Evolutionary conservation across 2,888 invertebrate species (phyloP).

Genomic region (Heteromyza rotundicornis): DNA sequence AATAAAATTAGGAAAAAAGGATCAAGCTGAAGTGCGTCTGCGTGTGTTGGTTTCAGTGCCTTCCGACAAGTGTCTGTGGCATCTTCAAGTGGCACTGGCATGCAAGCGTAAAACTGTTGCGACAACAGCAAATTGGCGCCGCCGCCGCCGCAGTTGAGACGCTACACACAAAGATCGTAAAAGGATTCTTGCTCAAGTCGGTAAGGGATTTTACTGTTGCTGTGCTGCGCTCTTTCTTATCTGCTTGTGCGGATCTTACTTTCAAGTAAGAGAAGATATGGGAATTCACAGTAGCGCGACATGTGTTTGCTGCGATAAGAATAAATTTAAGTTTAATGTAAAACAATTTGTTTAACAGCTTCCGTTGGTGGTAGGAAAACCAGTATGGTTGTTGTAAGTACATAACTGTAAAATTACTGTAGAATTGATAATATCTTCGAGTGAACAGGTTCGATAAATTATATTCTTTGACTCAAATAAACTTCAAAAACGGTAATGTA

Average conservation of each 20-base stretch:
- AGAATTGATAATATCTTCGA: too few relatives aligned
- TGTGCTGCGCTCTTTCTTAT: constrained; percentile 12
- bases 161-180: not conserved
- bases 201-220: not conserved
- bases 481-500: too few relatives aligned
- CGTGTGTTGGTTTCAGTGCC: not conserved
- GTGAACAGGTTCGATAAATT: too few relatives aligned
- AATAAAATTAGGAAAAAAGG: constrained; percentile 20
- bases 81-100: constrained; percentile 1
- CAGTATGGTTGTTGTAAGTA: not conserved
- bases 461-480: too few relatives aligned
- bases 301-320: constrained; percentile 31
- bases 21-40: constrained; percentile 9
- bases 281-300: constrained; percentile 26
- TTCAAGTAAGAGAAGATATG: not conserved
- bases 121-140: constrained; percentile 17
- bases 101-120: not conserved
- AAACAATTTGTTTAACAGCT: constrained; percentile 41
- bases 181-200: constrained; percentile 3
- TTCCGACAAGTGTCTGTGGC: constrained; percentile 15
- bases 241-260: constrained; percentile 26
- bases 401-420: not conserved
- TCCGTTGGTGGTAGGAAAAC: constrained; percentile 32
- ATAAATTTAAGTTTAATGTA: constrained; percentile 25
- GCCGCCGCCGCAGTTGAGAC: not conserved